Conservation (phyloP, 2,113 vertebrate species). For the Romanogobio albipinnatus region DNA sequence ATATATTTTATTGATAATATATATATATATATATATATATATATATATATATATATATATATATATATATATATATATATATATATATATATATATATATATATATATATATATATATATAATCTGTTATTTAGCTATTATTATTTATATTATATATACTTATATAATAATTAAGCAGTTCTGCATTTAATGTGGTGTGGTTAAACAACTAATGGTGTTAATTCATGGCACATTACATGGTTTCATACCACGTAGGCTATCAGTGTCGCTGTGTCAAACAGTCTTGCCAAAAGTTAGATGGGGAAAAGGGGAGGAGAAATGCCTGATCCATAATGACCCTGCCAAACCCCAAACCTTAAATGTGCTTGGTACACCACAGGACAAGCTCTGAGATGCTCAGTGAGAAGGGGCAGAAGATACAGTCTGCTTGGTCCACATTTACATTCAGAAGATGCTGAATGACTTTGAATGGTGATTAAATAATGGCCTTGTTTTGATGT, state of each 20-base stretch:
- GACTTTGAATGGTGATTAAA: not conserved
- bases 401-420: not conserved
- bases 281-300: conserved; percentile 9
- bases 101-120: too few relatives aligned
- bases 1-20: too few relatives aligned
- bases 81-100: too few relatives aligned
- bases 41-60: too few relatives aligned
- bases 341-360: conserved; percentile 37
- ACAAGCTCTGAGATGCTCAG: not conserved
- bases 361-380: not conserved
- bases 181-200: not conserved
- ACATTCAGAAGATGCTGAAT: conserved; percentile 12
- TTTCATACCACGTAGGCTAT: not conserved
- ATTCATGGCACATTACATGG: not conserved
- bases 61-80: too few relatives aligned
- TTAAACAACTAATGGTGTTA: not conserved
- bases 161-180: too few relatives aligned
- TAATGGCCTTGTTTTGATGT: not conserved
- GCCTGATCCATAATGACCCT: not conserved
- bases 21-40: too few relatives aligned
- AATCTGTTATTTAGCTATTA: too few relatives aligned
- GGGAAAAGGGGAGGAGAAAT: conserved; percentile 30
- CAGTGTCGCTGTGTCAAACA: not conserved
- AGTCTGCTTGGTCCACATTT: not conserved
- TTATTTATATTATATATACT: too few relatives aligned